phyloP scores from a whole-genome alignment of 1,140 invertebrate species.

The Protaetia brevitarsis region DNA sequence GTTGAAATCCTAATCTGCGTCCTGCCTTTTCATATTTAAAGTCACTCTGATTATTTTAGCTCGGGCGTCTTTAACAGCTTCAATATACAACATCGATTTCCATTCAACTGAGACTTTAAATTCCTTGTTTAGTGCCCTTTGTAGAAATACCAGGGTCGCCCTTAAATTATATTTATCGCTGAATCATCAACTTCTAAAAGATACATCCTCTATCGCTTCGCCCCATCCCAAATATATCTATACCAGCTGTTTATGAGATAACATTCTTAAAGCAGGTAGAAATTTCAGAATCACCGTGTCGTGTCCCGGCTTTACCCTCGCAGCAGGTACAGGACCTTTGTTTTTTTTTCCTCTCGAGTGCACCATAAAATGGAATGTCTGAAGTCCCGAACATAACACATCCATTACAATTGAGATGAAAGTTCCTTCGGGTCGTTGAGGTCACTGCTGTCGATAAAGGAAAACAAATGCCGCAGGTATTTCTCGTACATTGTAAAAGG shows the following conservation, averaged over 20 bases:
- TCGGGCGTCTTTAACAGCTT: too few species aligned
- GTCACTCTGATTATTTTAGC: too few species aligned
- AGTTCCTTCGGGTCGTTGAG: not conserved
- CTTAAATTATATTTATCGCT: not conserved
- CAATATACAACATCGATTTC: too few species aligned
- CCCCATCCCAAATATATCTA: not conserved
- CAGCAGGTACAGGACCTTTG: not conserved
- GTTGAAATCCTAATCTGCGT: constrained; percentile 5
- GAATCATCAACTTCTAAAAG: not conserved
- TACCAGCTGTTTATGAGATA: constrained; percentile 11
- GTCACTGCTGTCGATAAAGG: not conserved
- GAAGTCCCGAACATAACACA: constrained; percentile 3
- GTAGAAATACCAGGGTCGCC: too few species aligned
- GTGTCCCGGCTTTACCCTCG: not conserved
- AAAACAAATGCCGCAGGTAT: not conserved
- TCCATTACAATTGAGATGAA: constrained; percentile 7
- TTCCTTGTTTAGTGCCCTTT: too few species aligned
- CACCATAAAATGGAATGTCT: not conserved
- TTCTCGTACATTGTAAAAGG: not conserved
- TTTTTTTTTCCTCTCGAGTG: not conserved
- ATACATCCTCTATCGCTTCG: not conserved
- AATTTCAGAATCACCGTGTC: not conserved
- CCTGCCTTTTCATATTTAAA: too few species aligned
- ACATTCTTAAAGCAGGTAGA: constrained; percentile 8
- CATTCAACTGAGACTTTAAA: too few species aligned